A percentile compares a stretch with the other conserved stretches of the same genome.
Conservation (phyloP, 2,797 vertebrate genomes). For the Austrolebias charrua region DNA sequence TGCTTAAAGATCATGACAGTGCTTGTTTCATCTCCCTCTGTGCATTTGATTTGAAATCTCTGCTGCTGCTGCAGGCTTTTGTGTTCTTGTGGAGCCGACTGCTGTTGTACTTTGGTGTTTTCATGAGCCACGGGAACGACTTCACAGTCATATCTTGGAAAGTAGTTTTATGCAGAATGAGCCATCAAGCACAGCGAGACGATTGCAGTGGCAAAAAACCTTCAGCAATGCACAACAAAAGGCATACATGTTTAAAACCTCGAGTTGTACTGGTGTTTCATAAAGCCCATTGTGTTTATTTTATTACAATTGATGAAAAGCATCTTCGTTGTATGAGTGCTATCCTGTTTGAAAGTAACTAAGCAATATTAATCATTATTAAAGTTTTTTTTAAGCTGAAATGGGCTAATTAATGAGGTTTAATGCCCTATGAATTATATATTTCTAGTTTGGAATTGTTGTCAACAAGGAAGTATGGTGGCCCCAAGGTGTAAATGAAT, state of each 20-base stretch:
- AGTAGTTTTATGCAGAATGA: conserved; percentile 12
- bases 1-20: conserved; percentile 15
- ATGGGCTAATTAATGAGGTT: no score
- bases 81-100: conserved; percentile 22
- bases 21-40: conserved; percentile 24
- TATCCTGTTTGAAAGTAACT: background rate
- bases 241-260: background rate
- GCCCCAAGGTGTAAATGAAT: no score
- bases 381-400: background rate
- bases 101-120: conserved; percentile 21
- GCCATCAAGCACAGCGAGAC: conserved; percentile 3
- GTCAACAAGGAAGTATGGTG: no score
- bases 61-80: conserved; percentile 26
- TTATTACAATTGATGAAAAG: background rate
- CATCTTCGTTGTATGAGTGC: background rate
- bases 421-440: background rate
- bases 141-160: conserved; percentile 27
- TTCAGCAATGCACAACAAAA: background rate
- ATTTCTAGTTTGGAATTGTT: background rate
- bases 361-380: background rate
- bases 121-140: conserved; percentile 31
- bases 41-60: conserved; percentile 38
- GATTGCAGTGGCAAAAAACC: background rate
- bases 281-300: conserved; percentile 3
- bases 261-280: conserved; percentile 3